Conservation (phyloP, 2,797 vertebrate genomes). For the Chaetophractus vellerosus region DNA sequence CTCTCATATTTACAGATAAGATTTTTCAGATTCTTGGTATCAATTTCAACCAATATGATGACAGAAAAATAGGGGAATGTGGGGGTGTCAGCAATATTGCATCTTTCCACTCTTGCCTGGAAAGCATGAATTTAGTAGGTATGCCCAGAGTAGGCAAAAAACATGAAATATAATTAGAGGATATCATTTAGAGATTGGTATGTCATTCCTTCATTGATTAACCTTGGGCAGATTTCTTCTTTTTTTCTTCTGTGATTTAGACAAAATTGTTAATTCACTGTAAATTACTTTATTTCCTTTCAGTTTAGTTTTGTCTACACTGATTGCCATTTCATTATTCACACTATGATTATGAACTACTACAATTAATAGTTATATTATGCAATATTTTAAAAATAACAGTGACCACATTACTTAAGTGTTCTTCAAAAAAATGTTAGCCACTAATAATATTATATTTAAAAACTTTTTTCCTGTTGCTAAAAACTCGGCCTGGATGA, state of each 20-base stretch:
- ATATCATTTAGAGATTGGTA: conserved; percentile 19
- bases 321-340: conserved; percentile 9
- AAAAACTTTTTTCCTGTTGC: conserved; percentile 43
- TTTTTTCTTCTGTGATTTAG: conserved; percentile 18
- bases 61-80: neutral
- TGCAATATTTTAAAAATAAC: conserved; percentile 15
- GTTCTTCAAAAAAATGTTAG: neutral
- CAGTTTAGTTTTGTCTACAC: neutral
- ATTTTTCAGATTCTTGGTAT: neutral
- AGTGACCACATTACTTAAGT: neutral
- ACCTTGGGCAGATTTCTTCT: conserved; percentile 11
- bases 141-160: conserved; percentile 23
- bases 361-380: neutral
- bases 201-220: neutral
- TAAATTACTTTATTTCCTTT: conserved; percentile 37
- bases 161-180: conserved; percentile 5
- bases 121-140: neutral
- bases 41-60: conserved; percentile 27
- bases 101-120: neutral
- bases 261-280: conserved; percentile 18
- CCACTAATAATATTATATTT: conserved; percentile 24
- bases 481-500: conserved; percentile 15
- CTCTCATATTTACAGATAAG: neutral
- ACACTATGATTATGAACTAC: neutral
- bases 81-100: neutral